Percentiles rank a stretch among this genome's conserved stretches.
phyloP scores from a whole-genome alignment of 2,797 vertebrate species.

The Chelidonichthys spinosus region DNA sequence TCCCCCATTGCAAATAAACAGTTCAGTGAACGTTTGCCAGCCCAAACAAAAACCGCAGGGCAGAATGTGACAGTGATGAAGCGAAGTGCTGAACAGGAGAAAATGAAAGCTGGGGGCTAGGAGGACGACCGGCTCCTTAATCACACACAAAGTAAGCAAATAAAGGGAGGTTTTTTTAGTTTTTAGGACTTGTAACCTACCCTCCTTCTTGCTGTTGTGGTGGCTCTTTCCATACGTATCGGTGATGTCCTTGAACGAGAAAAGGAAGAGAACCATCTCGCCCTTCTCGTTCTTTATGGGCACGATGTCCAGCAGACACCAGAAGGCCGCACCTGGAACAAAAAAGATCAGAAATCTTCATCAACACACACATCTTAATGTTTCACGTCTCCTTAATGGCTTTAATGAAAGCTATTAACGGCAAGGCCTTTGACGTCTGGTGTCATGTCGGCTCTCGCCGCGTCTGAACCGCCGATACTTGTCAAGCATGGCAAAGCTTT shows the following conservation, averaged over 20 bases:
- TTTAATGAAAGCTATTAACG: neutral
- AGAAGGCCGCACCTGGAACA: slow-evolving; percentile 88
- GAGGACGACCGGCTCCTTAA: slow-evolving; percentile 55
- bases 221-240: slow-evolving; percentile 84
- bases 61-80: slow-evolving; percentile 73
- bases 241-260: slow-evolving; percentile 97
- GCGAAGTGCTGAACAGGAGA: slow-evolving; percentile 22
- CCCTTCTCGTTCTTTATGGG: slow-evolving; percentile 99
- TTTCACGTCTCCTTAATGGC: slow-evolving; percentile 12
- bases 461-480: slow-evolving; percentile 6
- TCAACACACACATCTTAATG: slow-evolving; percentile 4
- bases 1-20: slow-evolving; percentile 53
- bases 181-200: slow-evolving; percentile 70
- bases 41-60: slow-evolving; percentile 47
- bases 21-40: slow-evolving; percentile 44
- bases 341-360: slow-evolving; percentile 32
- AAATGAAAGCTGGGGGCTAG: slow-evolving; percentile 55
- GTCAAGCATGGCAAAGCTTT: slow-evolving; percentile 30
- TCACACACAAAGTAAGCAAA: slow-evolving; percentile 56
- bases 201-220: slow-evolving; percentile 83
- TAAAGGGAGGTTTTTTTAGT: slow-evolving; percentile 17
- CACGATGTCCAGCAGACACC: slow-evolving; percentile 95
- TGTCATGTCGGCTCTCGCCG: slow-evolving; percentile 20
- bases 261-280: slow-evolving; percentile 96
- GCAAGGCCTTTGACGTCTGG: slow-evolving; percentile 24